Evolutionary conservation across 2,888 invertebrate species (phyloP), one percentile per base, ranked within the genome.

Genomic region (Anaspis maculata): DNA sequence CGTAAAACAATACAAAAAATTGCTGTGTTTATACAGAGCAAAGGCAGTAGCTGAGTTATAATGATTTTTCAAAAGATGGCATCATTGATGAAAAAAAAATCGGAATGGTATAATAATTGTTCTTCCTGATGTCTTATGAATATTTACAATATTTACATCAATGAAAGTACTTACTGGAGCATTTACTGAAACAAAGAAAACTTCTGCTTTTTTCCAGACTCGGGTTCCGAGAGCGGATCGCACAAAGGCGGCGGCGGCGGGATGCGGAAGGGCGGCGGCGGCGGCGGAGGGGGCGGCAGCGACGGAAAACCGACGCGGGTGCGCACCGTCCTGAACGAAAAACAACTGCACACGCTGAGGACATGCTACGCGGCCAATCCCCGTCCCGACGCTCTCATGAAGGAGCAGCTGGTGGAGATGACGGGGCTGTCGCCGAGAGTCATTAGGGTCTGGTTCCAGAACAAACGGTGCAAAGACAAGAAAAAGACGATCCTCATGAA

Each of bases 361-460:
- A 95, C 94, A 42, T 97, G 96, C 69, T 98, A 98, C 71, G 86
- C 86, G 38, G 92, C 94, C 35, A 98, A 98, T 70, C 95, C 97
- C 36, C 76, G 98, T 30, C 98, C 98, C 22, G 98, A 98, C 69
- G 97, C 98, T 23, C 77, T 97, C 41, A 94, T 96, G 91, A 98
- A 98, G 72, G 98, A 98, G 66, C 96, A 97, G 65, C 77, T 98
- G 42, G 96, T 96, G 24, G 97, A 98, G 70, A 95, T 97, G 96
- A 98, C 98, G 10, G 83, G 91, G 0, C 78, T 98, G 30, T 94
- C 91, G 56, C 96, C 97, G 12, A 73, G 98, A 10, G 98, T 98
- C 52, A 98, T 98, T 63, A 77, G 98, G 59, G 98, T 98, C 37
- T 98, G 98, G 98, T 98, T 97, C 74, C 96, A 96, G 69, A 96